A percentile compares a stretch with the other conserved stretches of the same genome.
phyloP scores from a whole-genome alignment of 2,797 vertebrate genomes.

The Tadarida brasiliensis region DNA sequence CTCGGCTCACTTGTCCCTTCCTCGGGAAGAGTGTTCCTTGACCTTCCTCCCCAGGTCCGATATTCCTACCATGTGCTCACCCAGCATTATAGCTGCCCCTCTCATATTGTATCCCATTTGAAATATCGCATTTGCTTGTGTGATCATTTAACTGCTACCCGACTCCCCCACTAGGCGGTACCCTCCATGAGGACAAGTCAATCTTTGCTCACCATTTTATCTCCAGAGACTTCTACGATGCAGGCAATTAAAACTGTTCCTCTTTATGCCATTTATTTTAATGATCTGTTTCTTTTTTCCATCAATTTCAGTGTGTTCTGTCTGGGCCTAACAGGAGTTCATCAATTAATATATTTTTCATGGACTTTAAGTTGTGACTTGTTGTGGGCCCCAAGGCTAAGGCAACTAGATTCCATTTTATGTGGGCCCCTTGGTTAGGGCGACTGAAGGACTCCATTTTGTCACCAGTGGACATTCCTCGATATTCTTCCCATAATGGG shows the following conservation, averaged over 20 bases:
- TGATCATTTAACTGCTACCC: background rate
- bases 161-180: background rate
- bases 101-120: background rate
- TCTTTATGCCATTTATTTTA: background rate
- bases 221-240: background rate
- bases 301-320: background rate
- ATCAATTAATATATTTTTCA: background rate
- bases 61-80: background rate
- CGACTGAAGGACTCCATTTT: too few species aligned
- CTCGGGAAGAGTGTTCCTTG: background rate
- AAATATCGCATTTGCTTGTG: background rate
- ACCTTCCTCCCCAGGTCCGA: background rate
- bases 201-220: background rate
- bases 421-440: too few species aligned
- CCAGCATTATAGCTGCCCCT: rapidly evolving
- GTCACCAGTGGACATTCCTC: too few species aligned
- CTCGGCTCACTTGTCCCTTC: background rate
- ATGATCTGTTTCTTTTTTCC: background rate
- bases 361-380: background rate
- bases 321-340: background rate
- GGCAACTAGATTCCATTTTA: too few species aligned
- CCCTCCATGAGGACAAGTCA: background rate
- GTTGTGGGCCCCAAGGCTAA: too few species aligned
- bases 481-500: too few species aligned
- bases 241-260: background rate